Conservation (phyloP, 2,113 vertebrate species). For the Malurus alboscapulatus region DNA sequence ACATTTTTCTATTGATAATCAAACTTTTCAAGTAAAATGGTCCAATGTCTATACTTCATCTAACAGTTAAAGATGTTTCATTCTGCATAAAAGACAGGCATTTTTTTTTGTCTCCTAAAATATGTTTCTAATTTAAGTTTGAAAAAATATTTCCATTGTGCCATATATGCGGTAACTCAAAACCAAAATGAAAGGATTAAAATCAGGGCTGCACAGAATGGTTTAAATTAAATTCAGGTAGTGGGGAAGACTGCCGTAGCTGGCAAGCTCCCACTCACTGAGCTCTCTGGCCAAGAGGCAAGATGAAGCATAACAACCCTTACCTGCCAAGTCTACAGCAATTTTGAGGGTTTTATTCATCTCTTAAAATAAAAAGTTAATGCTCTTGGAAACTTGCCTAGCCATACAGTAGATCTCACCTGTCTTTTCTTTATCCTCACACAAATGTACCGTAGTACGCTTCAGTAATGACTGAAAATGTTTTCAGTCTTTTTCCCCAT, state of each 20-base stretch:
- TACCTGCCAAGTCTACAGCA: slow-evolving; percentile 63
- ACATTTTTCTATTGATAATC: background rate
- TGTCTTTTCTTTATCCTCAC: slow-evolving; percentile 20
- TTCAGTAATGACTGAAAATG: background rate
- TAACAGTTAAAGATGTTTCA: slow-evolving; percentile 71
- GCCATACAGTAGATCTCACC: slow-evolving; percentile 34
- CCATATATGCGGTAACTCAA: slow-evolving; percentile 79
- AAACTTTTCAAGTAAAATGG: slow-evolving; percentile 7
- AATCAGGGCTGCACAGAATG: slow-evolving; percentile 76
- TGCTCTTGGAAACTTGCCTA: slow-evolving; percentile 39
- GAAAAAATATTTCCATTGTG: slow-evolving; percentile 81
- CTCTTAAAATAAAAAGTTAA: slow-evolving; percentile 40
- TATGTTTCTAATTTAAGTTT: slow-evolving; percentile 81
- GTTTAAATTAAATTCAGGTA: slow-evolving; percentile 85
- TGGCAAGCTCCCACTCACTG: slow-evolving; percentile 58
- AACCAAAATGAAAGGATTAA: slow-evolving; percentile 81
- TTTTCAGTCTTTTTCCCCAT: background rate
- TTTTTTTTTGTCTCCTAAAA: slow-evolving; percentile 61
- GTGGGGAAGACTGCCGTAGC: slow-evolving; percentile 68
- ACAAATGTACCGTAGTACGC: background rate
- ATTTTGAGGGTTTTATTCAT: slow-evolving; percentile 47
- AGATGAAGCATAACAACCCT: slow-evolving; percentile 55
- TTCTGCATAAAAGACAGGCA: slow-evolving; percentile 55
- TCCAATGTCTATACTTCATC: slow-evolving; percentile 47
- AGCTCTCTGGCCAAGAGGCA: slow-evolving; percentile 64